phyloP scores from a whole-genome alignment of 2,113 vertebrate genomes.

The Osmerus eperlanus region DNA sequence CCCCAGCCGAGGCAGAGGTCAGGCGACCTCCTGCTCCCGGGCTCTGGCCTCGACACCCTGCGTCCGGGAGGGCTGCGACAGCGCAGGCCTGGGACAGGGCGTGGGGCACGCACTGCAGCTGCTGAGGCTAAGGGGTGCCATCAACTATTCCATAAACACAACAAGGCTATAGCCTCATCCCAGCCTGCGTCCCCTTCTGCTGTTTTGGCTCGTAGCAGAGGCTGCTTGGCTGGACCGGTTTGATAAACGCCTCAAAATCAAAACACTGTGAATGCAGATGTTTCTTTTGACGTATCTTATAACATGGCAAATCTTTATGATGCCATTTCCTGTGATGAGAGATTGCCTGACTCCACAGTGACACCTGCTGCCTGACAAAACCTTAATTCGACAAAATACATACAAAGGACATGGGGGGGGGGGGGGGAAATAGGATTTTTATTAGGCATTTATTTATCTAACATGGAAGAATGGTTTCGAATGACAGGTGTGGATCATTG shows the following conservation, averaged over 20 bases:
- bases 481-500: background rate
- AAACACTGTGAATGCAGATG: too few species aligned
- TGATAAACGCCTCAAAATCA: too few species aligned
- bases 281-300: too few species aligned
- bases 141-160: conserved; percentile 13
- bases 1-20: conserved; percentile 20
- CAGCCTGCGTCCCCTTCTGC: background rate
- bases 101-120: background rate
- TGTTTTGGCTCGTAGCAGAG: background rate
- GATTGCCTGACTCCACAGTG: conserved; percentile 9
- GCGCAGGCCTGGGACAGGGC: background rate
- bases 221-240: too few species aligned
- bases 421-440: background rate
- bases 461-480: background rate
- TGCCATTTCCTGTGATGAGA: background rate
- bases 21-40: conserved; percentile 6
- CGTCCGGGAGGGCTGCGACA: background rate
- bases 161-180: background rate
- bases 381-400: too few species aligned
- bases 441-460: conserved; percentile 1
- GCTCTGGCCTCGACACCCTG: background rate
- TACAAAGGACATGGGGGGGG: background rate
- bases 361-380: conserved; percentile 21
- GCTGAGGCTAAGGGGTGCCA: background rate
- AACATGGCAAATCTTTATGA: too few species aligned